Percentiles rank a stretch among this genome's conserved stretches.
Evolutionary conservation across 2,888 invertebrate genomes (phyloP).

Genomic region (Camptogramma bilineatum): DNA sequence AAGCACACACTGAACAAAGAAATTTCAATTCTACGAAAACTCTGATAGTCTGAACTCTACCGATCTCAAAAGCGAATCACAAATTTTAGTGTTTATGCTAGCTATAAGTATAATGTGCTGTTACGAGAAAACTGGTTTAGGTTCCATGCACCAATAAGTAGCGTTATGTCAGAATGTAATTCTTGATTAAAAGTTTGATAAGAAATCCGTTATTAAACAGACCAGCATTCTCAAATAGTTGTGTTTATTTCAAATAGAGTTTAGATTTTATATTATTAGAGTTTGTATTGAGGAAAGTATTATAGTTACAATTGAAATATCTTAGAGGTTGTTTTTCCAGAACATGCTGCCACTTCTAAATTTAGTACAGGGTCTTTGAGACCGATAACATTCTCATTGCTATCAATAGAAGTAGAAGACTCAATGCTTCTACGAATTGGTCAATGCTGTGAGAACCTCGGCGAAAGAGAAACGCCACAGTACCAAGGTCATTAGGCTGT

Average conservation of each 20-base stretch:
- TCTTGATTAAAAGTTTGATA: slow-evolving; percentile 12
- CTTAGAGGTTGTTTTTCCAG: too few species aligned
- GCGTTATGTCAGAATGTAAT: slow-evolving; percentile 21
- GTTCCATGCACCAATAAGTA: slow-evolving; percentile 23
- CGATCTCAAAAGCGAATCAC: slow-evolving; percentile 6
- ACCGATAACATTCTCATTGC: background rate
- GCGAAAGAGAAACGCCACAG: slow-evolving; percentile 34
- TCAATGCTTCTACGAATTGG: slow-evolving; percentile 19
- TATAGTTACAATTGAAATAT: background rate
- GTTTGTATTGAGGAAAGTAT: background rate
- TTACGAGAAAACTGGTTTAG: slow-evolving; percentile 13
- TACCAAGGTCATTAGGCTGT: slow-evolving; percentile 24
- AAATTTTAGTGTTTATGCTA: slow-evolving; percentile 6
- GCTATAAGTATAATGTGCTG: slow-evolving; percentile 12
- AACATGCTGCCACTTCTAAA: too few species aligned
- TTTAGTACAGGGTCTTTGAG: background rate
- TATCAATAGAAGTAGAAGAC: background rate
- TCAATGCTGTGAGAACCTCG: slow-evolving; percentile 30
- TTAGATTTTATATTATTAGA: too few species aligned
- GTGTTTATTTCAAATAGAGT: too few species aligned
- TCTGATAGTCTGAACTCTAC: background rate
- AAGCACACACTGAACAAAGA: too few species aligned
- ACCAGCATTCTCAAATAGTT: background rate
- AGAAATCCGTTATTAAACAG: slow-evolving; percentile 1
- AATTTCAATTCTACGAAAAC: background rate